These are phyloP conservation scores for Syncerus caffer DNA, from an alignment of 2,797 vertebrate genomes.

Conservation along the genomic window DNA sequence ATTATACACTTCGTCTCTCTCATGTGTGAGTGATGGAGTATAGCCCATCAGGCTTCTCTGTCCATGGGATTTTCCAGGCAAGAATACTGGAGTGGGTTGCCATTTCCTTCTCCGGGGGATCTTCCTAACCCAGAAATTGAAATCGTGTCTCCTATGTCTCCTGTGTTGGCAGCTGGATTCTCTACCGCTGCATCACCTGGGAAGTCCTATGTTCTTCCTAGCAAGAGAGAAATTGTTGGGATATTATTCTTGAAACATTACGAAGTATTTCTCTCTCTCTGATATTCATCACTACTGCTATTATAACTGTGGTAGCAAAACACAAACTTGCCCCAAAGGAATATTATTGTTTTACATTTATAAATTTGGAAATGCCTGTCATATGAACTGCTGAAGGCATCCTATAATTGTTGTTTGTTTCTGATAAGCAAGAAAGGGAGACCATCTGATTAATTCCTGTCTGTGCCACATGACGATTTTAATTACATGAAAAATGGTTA, in stretches of 20 bases:
- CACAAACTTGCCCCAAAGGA: constrained; percentile 66
- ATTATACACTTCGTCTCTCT: background rate
- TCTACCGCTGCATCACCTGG: background rate
- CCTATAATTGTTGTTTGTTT: constrained; percentile 55
- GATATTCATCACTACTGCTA: constrained; percentile 61
- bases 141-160: background rate
- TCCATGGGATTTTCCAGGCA: background rate
- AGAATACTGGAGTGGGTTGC: background rate
- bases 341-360: constrained; percentile 70
- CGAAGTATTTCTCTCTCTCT: constrained; percentile 50
- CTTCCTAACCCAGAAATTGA: background rate
- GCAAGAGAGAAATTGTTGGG: constrained; percentile 17
- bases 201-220: background rate
- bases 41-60: background rate
- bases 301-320: constrained; percentile 59
- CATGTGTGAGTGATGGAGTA: background rate
- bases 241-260: constrained; percentile 35
- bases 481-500: constrained; percentile 67
- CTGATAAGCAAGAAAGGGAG: constrained; percentile 28
- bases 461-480: constrained; percentile 64
- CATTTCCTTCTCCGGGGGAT: background rate
- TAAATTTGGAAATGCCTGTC: constrained; percentile 66
- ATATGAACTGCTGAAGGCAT: constrained; percentile 63
- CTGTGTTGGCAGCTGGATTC: background rate
- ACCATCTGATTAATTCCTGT: constrained; percentile 42